Percentiles rank a stretch among this genome's conserved stretches.
These are phyloP conservation scores for Eueides isabella DNA, from an alignment of 1,140 invertebrate species.

Conservation along the genomic window DNA sequence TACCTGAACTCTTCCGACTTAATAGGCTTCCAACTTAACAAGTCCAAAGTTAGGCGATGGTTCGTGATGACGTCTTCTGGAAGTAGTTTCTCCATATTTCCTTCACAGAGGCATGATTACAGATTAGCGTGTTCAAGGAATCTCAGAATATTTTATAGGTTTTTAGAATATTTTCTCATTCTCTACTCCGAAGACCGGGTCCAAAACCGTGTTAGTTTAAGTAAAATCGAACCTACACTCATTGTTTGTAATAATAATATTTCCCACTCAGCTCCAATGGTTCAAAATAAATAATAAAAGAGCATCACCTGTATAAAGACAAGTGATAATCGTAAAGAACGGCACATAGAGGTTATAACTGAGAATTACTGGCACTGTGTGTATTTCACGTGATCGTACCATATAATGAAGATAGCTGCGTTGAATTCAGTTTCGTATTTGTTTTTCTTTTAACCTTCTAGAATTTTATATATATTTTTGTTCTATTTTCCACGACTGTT, in stretches of 20 bases:
- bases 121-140: too few relatives aligned
- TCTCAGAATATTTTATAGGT: too few relatives aligned
- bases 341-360: neutral
- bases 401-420: neutral
- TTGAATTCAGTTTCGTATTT: neutral
- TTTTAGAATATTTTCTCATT: too few relatives aligned
- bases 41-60: too few relatives aligned
- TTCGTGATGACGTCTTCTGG: too few relatives aligned
- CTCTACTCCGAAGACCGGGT: too few relatives aligned
- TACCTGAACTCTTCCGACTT: too few relatives aligned
- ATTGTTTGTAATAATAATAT: neutral
- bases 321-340: slow-evolving; percentile 8
- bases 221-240: too few relatives aligned
- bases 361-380: neutral
- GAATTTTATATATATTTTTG: neutral
- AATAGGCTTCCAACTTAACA: too few relatives aligned
- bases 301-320: slow-evolving; percentile 8
- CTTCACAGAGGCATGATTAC: too few relatives aligned
- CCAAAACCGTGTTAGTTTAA: too few relatives aligned
- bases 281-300: slow-evolving; percentile 8
- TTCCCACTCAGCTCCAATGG: neutral
- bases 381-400: slow-evolving; percentile 10
- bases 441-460: neutral
- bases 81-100: too few relatives aligned
- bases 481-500: neutral